phyloP scores from a whole-genome alignment of 2,797 vertebrate genomes.

The Crocidura indochinensis region DNA sequence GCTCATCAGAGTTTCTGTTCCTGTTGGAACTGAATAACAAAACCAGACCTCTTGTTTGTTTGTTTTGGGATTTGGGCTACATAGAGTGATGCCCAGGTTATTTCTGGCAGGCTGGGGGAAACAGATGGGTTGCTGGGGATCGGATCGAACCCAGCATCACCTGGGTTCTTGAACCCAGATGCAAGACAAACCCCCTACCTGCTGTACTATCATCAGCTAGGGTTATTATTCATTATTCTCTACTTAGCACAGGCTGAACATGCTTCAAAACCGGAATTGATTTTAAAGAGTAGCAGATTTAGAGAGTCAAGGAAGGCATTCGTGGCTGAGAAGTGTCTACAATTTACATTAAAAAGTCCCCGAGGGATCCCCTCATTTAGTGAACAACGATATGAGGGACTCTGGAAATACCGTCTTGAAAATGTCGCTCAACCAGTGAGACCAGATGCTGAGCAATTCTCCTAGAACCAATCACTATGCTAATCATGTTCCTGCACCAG shows the following conservation, averaged over 20 bases:
- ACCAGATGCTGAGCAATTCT: slow-evolving; percentile 35
- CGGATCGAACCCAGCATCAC: too few relatives aligned
- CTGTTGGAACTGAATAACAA: slow-evolving; percentile 49
- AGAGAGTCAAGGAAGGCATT: slow-evolving; percentile 60
- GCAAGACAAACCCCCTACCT: too few relatives aligned
- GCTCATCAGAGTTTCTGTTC: slow-evolving; percentile 1
- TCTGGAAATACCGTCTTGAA: slow-evolving; percentile 67
- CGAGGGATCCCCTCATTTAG: slow-evolving; percentile 16
- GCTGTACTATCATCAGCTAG: too few relatives aligned
- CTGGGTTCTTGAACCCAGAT: too few relatives aligned
- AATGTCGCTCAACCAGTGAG: slow-evolving; percentile 64
- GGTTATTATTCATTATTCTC: neutral
- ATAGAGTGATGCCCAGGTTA: too few relatives aligned
- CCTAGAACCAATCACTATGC: slow-evolving; percentile 15
- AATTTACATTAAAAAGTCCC: slow-evolving; percentile 48
- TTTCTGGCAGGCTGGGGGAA: too few relatives aligned
- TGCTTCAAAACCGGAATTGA: slow-evolving; percentile 61
- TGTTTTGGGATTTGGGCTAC: too few relatives aligned
- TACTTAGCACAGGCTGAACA: neutral
- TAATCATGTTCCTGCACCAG: neutral
- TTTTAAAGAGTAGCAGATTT: slow-evolving; percentile 65
- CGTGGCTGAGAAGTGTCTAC: slow-evolving; percentile 52
- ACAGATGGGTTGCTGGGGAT: too few relatives aligned
- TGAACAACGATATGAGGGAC: slow-evolving; percentile 35
- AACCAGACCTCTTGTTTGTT: neutral